Evolutionary conservation across 2,888 invertebrate species (phyloP), one percentile per base, ranked within the genome.

Genomic region (Iphiclides podalirius): DNA sequence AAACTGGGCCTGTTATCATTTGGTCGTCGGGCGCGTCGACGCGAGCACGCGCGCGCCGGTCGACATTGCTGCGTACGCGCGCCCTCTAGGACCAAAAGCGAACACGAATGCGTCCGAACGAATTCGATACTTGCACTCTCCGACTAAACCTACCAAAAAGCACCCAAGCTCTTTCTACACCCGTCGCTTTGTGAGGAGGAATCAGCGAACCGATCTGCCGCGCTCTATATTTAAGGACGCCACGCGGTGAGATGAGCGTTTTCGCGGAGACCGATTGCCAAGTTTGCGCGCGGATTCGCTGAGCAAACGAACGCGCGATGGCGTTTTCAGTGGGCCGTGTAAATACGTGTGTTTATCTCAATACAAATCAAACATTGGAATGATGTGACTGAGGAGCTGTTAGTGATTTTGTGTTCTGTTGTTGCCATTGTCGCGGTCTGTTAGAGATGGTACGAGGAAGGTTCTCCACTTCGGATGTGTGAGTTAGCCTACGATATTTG

Each of bases 91-190:
- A 69, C 61, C 56, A 66, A 70, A 63, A n/a, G n/a, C n/a, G n/a
- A n/a, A n/a, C n/a, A n/a, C n/a, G n/a, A n/a, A n/a, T n/a, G 60
- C 79, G 79, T 81, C 80, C 83, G 82, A 85, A 84, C 86, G 85
- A 85, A 83, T 66, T n/a, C 67, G 69, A 63, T 68, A 71, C 62
- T 61, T 59, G 58, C 60, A 20, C 61, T 59, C 62, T 60, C 64
- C 62, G 64, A 66, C n/a, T 28, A 12, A 70, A 61, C 62, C 56
- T 60, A 61, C 61, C 55, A 65, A 56, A 66, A 33, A 16, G 0
- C 23, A n/a, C 15, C 33, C 33, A 47, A 36, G 17, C 52, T n/a
- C n/a, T n/a, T n/a, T 52, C 52, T 53, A 57, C 55, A 64, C 53
- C 31, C 57, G 56, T 47, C 20, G 55, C 58, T 60, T 47, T 40